Evolutionary conservation across 2,113 vertebrate genomes (phyloP).

Genomic region (Calidris pugnax): DNA sequence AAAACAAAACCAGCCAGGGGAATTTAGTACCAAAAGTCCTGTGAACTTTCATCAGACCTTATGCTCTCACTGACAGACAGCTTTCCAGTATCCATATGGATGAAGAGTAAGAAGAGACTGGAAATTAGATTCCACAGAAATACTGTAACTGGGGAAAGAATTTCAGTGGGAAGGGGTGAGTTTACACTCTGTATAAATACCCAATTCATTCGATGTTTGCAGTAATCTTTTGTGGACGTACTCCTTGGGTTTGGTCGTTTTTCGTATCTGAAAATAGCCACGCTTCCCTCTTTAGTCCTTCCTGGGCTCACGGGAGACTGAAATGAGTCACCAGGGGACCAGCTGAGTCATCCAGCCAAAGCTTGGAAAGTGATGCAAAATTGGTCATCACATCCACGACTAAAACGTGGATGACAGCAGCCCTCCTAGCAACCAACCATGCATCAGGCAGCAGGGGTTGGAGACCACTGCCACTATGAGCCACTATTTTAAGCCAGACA

Average conservation of each 20-base stretch:
- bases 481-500: not conserved
- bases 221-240: not conserved
- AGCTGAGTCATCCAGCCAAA: conserved; percentile 43
- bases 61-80: not conserved
- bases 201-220: not conserved
- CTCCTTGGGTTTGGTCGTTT: not conserved
- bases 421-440: conserved; percentile 6
- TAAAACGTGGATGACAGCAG: not conserved
- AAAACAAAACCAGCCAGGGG: not conserved
- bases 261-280: not conserved
- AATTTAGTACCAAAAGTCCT: not conserved
- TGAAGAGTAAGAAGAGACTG: not conserved
- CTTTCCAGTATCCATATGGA: not conserved
- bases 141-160: not conserved
- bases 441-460: not conserved
- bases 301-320: conserved; percentile 16
- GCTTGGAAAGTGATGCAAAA: conserved; percentile 17
- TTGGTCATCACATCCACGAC: conserved; percentile 18
- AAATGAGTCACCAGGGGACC: conserved; percentile 44
- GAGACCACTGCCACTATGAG: not conserved
- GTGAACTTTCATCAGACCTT: not conserved
- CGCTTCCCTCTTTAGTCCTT: not conserved
- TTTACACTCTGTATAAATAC: not conserved
- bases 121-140: not conserved
- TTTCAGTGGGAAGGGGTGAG: not conserved